These are phyloP conservation scores for Andricus quercusramuli DNA, from an alignment of 2,888 invertebrate species.

Conservation along the genomic window DNA sequence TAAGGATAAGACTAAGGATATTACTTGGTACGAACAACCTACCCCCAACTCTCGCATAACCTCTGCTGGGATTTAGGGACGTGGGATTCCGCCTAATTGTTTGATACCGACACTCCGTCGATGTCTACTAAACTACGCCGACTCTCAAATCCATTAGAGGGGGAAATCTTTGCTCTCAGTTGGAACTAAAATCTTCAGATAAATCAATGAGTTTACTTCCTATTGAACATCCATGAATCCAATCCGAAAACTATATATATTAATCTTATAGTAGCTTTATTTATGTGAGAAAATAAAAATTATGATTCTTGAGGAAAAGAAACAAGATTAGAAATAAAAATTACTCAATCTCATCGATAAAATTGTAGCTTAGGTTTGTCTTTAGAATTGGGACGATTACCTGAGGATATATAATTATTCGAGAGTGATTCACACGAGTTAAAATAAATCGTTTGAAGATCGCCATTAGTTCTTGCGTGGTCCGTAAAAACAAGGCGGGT, in stretches of 20 bases:
- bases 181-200: background rate
- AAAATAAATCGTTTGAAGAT: conserved; percentile 29
- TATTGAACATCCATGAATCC: background rate
- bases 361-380: background rate
- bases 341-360: background rate
- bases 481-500: conserved; percentile 52
- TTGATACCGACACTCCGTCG: conserved; percentile 67
- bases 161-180: conserved; percentile 7
- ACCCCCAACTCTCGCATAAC: conserved; percentile 49
- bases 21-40: conserved; percentile 71
- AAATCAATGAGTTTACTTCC: background rate
- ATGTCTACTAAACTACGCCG: conserved; percentile 56
- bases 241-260: background rate
- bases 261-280: background rate
- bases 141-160: conserved; percentile 26
- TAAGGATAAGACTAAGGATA: conserved; percentile 76
- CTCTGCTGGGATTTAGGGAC: conserved; percentile 48
- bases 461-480: conserved; percentile 22
- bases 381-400: background rate
- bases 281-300: background rate
- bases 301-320: too few species aligned
- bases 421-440: conserved; percentile 27
- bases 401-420: conserved; percentile 22
- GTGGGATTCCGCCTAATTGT: conserved; percentile 71
- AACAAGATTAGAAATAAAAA: background rate